A percentile compares a stretch with the other conserved stretches of the same genome.
Evolutionary conservation across 2,797 vertebrate genomes (phyloP).

Genomic region (Amazona finschi): DNA sequence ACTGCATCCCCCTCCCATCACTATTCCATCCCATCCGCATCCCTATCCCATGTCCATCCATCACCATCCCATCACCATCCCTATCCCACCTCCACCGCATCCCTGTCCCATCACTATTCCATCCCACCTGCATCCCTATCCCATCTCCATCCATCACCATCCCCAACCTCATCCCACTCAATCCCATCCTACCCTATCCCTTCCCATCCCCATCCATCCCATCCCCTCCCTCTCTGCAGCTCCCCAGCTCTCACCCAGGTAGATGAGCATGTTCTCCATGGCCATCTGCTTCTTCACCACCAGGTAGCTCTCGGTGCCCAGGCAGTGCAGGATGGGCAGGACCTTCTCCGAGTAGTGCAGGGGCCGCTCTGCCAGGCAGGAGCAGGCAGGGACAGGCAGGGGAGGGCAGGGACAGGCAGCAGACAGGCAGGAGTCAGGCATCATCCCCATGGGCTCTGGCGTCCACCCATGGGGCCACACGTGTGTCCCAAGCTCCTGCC

Average conservation of each 20-base stretch:
- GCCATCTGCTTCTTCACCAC: conserved; percentile 87
- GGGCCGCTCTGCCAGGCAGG: conserved; percentile 82
- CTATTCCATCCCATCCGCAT: too few species aligned
- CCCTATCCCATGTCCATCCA: too few species aligned
- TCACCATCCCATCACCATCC: too few species aligned
- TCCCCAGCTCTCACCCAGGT: conserved; percentile 78
- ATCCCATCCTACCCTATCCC: too few species aligned
- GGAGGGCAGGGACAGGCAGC: neutral
- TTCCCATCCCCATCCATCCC: neutral
- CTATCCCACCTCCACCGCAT: too few species aligned
- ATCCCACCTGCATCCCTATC: too few species aligned
- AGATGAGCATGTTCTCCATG: conserved; percentile 88
- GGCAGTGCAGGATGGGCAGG: conserved; percentile 86
- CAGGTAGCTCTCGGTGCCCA: conserved; percentile 85
- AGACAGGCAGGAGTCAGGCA: neutral
- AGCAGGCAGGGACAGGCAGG: neutral
- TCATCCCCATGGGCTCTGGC: neutral
- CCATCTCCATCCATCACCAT: too few species aligned
- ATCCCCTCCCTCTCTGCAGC: neutral
- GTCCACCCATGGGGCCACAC: neutral
- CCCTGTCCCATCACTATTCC: too few species aligned
- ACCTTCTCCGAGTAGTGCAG: conserved; percentile 91
- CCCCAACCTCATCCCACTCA: too few species aligned
- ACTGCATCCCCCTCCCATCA: too few species aligned
- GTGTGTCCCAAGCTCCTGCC: neutral